Base-by-base conservation (phyloP, 2,113 vertebrate genomes). In the Orthochromis malagaraziensis region DNA sequence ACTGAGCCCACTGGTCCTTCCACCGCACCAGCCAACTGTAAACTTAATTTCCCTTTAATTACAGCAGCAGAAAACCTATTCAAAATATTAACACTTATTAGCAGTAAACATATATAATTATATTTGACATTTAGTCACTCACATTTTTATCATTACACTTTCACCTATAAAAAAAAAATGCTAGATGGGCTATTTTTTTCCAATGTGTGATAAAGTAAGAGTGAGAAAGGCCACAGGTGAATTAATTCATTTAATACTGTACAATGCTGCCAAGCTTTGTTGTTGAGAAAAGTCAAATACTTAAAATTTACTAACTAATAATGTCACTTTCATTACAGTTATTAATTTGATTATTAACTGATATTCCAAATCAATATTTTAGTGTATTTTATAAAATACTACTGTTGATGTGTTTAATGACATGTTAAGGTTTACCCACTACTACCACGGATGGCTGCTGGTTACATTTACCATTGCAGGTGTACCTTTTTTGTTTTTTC, bases 121-220 rank as follows among this genome's bases (percentile, higher is more conserved):
- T 49, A 49, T 49, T 49, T 31, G 16, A 47, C 10, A n/a, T 29
- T 73, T 45, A 73, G 5, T 45, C 1, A 70, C 35, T 70, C n/a
- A 16, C 19, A 14, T 4, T 47, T 47, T 17, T 29, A 45, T 73
- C 38, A 42, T 70, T 47, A 47, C 17, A 75, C 14, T 47, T 47
- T 75, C 24, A 47, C 24, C 24, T 75, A 0, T 75, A 29, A 9
- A 29, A 45, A 53, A 55, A 40, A 26, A 73, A 75, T 3, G 26
- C 70, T 75, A 0, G 40, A 14, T 0, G 1, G 38, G 40, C 24
- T 17, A 26, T 73, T 26, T 73, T 26, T 40, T 4, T 0, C 9
- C 10, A 38, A 38, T 35, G 60, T 38, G 31, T 65, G 6, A 65
- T n/a, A 38, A n/a, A 65, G 60, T 65, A 38, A 38, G 60, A 65